Percentiles rank a stretch among this genome's conserved stretches.
These are phyloP conservation scores for Eupithecia abbreviata DNA, from an alignment of 2,888 invertebrate genomes.

Conservation along the genomic window DNA sequence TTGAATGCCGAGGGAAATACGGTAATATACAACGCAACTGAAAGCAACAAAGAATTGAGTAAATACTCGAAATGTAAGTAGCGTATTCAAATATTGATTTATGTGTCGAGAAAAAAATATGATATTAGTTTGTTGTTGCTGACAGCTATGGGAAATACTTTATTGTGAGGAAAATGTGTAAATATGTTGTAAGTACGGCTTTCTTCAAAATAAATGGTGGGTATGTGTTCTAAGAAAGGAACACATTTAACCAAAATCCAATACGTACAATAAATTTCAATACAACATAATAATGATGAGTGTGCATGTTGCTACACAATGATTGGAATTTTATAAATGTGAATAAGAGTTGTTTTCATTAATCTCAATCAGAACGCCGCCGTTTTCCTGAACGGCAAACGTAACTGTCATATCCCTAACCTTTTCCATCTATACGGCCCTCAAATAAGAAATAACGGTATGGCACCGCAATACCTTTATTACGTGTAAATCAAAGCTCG, in stretches of 20 bases:
- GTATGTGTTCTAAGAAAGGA: not conserved
- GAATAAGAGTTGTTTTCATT: not conserved
- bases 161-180: not conserved
- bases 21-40: conserved; percentile 42
- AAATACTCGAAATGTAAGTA: conserved; percentile 31
- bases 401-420: not conserved
- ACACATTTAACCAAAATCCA: not conserved
- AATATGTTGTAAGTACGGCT: not conserved
- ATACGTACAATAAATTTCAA: not conserved
- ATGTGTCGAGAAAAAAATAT: not conserved
- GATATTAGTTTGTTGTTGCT: not conserved
- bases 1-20: conserved; percentile 48
- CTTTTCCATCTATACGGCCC: conserved; percentile 16
- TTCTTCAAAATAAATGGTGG: not conserved
- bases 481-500: conserved; percentile 45
- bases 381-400: conserved; percentile 1
- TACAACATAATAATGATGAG: not conserved
- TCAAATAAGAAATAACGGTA: conserved; percentile 40
- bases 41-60: conserved; percentile 36
- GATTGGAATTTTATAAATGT: not conserved
- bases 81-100: conserved; percentile 40
- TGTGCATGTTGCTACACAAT: not conserved
- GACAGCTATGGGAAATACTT: not conserved
- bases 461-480: conserved; percentile 38
- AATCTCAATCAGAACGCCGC: not conserved